Conservation (phyloP, 2,113 vertebrate species). For the Mesembrinibis cayennensis region DNA sequence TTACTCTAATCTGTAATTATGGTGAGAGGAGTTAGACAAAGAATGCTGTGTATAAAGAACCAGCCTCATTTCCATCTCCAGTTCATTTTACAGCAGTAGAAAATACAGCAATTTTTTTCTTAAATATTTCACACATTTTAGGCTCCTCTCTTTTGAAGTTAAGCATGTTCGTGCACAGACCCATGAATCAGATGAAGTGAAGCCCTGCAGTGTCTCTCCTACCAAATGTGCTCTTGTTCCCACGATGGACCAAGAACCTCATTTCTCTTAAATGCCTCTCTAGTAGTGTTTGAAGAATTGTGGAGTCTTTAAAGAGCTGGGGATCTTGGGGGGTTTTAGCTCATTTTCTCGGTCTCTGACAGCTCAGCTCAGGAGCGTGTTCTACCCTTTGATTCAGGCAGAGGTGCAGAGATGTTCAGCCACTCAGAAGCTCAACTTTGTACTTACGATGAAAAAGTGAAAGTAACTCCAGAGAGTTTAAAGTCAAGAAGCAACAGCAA, state of each 20-base stretch:
- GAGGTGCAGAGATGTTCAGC: not conserved
- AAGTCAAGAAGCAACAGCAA: not conserved
- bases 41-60: not conserved
- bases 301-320: not conserved
- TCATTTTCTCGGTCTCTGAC: not conserved
- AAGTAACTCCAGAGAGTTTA: not conserved
- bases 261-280: not conserved
- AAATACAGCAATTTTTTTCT: not conserved
- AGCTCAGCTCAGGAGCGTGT: not conserved
- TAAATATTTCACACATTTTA: not conserved
- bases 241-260: not conserved
- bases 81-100: not conserved
- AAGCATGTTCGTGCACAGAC: fast-evolving
- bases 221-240: not conserved
- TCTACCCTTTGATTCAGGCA: not conserved
- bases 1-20: not conserved
- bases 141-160: not conserved
- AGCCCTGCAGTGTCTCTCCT: not conserved
- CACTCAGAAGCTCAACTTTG: not conserved
- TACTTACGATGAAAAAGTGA: not conserved
- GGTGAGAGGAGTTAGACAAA: not conserved
- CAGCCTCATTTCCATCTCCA: not conserved
- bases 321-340: not conserved
- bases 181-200: not conserved
- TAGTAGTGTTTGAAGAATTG: not conserved